Percentiles rank a stretch among this genome's conserved stretches.
phyloP scores from a whole-genome alignment of 2,888 invertebrate species.

The Gnatocerus cornutus region DNA sequence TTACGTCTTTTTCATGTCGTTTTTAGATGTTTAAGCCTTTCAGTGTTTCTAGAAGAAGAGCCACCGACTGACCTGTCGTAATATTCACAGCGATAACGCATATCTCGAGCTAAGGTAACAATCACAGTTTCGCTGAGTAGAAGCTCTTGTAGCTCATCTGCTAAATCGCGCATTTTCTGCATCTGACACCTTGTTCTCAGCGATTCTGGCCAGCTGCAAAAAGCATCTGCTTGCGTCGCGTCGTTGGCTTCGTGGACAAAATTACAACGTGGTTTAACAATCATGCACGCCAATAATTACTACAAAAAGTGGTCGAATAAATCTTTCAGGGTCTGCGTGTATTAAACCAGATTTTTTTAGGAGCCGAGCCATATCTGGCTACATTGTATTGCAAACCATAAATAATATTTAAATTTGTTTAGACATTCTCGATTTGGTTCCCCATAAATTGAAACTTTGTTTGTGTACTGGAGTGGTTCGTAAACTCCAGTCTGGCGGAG shows the following conservation, averaged over 20 bases:
- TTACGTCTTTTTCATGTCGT: too few species aligned
- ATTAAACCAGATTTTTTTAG: not conserved
- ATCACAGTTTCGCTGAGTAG: not conserved
- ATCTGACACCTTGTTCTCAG: constrained; percentile 37
- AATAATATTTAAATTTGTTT: constrained; percentile 29
- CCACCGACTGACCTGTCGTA: too few species aligned
- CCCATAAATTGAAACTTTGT: constrained; percentile 13
- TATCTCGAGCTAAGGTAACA: not conserved
- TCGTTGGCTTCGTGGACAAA: constrained; percentile 32
- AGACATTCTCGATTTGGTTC: constrained; percentile 27
- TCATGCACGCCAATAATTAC: constrained; percentile 13
- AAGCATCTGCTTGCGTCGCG: constrained; percentile 46
- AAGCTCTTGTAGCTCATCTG: constrained; percentile 16
- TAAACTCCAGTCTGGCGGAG: constrained; percentile 44
- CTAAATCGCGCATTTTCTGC: constrained; percentile 26
- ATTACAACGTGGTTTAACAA: constrained; percentile 29
- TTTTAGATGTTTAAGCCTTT: too few species aligned
- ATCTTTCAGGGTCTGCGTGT: not conserved
- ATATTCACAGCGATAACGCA: not conserved
- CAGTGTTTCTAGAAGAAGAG: too few species aligned
- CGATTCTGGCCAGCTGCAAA: constrained; percentile 49
- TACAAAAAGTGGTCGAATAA: constrained; percentile 14
- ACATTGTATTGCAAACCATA: constrained; percentile 13
- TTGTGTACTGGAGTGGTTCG: constrained; percentile 40
- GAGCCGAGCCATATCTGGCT: not conserved